Evolutionary conservation across 2,113 vertebrate species (phyloP), one percentile per base, ranked within the genome.

Genomic region (Romanogobio albipinnatus): DNA sequence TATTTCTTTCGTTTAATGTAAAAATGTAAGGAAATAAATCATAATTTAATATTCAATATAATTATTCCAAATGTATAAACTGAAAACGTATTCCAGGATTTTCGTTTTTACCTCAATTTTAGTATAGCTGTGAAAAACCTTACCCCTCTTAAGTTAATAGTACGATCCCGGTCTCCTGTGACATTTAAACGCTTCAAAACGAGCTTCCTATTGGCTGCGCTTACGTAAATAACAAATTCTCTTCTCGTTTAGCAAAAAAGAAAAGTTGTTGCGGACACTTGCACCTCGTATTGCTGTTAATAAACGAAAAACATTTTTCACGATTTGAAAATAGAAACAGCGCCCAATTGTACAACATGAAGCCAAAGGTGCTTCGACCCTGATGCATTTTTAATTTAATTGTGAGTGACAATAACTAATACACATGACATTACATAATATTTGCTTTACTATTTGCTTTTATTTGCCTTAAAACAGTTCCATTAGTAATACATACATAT

Each of bases 151-250:
- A 33, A 81, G 10, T n/a, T 39, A 33, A 13, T 49, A 19, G 33
- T 39, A 15, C 8, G 19, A 22, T 13, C 43, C 24, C n/a, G n/a
- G 24, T 43, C n/a, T 49, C 62, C 36, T n/a, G 22, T 84, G 81
- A 81, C 75, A 56, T 85, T 89, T 88, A 88, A 86, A 87, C 43
- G 76, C 66, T 80, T 64, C 62, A 53, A 1, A 74, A 75, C 49
- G 19, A 43, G 53, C 17, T 61, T 14, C 43, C 81, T 49, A 89
- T 88, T 88, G 87, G 85, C 36, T 79, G 78, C 29, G 45, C 56
- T 29, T 84, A 17, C 19, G 49, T 74, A 17, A 24, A 68, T 43
- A 29, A 47, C 0, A 66, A 15, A 81, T 26, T 6, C 13, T 68
- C 58, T 87, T 71, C 73, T 51, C 10, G 22, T 87, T 66, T 43